phyloP scores from a whole-genome alignment of 2,888 invertebrate genomes.

The Oscheius onirici region DNA sequence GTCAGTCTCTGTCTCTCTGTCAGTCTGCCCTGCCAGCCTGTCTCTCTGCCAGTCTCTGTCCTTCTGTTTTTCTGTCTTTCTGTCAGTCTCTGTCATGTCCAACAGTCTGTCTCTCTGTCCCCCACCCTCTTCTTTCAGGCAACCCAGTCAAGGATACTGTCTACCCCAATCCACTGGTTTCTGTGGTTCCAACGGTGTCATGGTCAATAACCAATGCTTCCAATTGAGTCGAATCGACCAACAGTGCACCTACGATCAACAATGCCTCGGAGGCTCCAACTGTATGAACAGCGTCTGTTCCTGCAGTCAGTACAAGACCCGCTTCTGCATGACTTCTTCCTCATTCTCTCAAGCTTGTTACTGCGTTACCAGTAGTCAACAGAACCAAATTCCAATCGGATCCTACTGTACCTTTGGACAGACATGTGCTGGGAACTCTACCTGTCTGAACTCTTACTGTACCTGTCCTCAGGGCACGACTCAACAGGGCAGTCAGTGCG shows the following conservation, averaged over 20 bases:
- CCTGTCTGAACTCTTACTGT: slow-evolving; percentile 15
- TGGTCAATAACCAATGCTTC: slow-evolving; percentile 23
- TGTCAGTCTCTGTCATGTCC: not conserved
- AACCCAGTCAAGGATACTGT: slow-evolving; percentile 7
- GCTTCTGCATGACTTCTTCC: too few relatives aligned
- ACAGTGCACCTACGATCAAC: slow-evolving; percentile 1
- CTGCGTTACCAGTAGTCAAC: not conserved
- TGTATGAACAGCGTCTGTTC: not conserved
- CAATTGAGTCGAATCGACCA: not conserved
- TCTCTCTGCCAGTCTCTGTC: too few relatives aligned
- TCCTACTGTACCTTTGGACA: not conserved
- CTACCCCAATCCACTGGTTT: not conserved
- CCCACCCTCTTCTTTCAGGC: not conserved
- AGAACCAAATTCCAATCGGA: not conserved
- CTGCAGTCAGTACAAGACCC: not conserved
- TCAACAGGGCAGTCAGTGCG: slow-evolving; percentile 3
- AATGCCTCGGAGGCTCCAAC: slow-evolving; percentile 15
- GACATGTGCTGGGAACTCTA: slow-evolving; percentile 15
- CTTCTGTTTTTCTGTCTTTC: too few relatives aligned
- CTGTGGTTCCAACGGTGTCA: slow-evolving; percentile 2
- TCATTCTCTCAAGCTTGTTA: slow-evolving; percentile 1
- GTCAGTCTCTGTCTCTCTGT: too few relatives aligned
- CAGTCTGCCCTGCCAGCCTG: too few relatives aligned
- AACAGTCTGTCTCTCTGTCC: not conserved
- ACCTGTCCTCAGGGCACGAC: slow-evolving; percentile 11